Conservation (phyloP, 2,113 vertebrate species). For the Calyptomena viridis region DNA sequence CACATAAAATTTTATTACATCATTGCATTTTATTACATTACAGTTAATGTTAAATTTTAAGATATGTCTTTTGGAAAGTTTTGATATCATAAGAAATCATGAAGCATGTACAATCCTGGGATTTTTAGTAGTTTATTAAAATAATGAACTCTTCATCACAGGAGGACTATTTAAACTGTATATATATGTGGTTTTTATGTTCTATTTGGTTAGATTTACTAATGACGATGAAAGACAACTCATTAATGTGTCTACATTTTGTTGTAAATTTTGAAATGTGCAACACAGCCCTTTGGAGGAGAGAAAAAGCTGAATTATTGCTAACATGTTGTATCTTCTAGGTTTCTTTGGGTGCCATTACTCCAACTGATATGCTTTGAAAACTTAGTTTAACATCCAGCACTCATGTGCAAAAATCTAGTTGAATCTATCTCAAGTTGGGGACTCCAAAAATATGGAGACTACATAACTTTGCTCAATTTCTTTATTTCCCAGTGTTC, state of each 20-base stretch:
- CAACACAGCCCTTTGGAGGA: background rate
- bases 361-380: background rate
- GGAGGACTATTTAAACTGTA: background rate
- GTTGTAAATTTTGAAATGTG: background rate
- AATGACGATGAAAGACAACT: background rate
- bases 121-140: slow-evolving; percentile 4
- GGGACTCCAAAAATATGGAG: background rate
- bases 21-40: slow-evolving; percentile 1
- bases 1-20: slow-evolving; percentile 9
- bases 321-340: background rate
- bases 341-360: background rate
- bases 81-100: background rate
- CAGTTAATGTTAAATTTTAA: background rate
- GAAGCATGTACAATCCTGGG: background rate
- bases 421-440: background rate
- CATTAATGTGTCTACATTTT: background rate
- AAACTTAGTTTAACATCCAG: background rate
- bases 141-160: slow-evolving; percentile 6
- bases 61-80: background rate
- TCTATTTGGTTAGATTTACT: background rate
- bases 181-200: background rate
- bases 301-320: background rate
- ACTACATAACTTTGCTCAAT: background rate
- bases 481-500: background rate
- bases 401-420: background rate